These are phyloP conservation scores for Onychomys arenicola DNA, from an alignment of 2,797 vertebrate species.

Conservation along the genomic window DNA sequence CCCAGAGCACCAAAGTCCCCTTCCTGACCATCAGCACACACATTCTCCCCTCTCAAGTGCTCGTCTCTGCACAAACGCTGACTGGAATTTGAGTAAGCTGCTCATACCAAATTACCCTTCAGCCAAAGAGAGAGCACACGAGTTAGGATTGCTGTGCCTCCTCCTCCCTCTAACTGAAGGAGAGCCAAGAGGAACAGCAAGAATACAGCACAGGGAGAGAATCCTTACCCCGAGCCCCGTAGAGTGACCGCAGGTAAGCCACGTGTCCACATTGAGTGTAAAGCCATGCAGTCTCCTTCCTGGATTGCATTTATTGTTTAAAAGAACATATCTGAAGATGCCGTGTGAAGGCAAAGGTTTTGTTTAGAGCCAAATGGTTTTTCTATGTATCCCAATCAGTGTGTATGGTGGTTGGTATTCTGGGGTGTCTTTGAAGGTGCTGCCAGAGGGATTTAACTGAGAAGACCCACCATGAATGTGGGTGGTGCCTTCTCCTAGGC, in stretches of 20 bases:
- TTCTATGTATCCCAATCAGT: neutral
- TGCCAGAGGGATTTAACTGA: neutral
- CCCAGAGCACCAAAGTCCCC: neutral
- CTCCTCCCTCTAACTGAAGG: neutral
- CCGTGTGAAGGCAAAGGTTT: neutral
- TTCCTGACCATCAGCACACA: constrained; percentile 2
- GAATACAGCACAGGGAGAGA: neutral
- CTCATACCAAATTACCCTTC: constrained; percentile 12
- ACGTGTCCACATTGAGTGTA: neutral
- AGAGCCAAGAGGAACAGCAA: neutral
- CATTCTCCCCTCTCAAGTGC: neutral
- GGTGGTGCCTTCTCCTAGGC: neutral
- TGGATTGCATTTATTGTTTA: neutral
- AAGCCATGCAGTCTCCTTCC: neutral
- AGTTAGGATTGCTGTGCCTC: neutral
- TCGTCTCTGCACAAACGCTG: neutral
- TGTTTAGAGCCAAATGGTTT: neutral
- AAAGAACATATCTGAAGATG: constrained; percentile 14
- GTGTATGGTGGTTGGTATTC: neutral
- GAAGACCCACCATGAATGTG: neutral
- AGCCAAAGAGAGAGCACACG: neutral
- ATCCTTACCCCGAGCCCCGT: neutral
- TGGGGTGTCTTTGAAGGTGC: neutral
- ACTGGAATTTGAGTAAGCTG: neutral
- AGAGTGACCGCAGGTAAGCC: neutral